Percentiles rank a stretch among this genome's conserved stretches.
Evolutionary conservation across 1,140 invertebrate species (phyloP).

Genomic region (Portunus trituberculatus): DNA sequence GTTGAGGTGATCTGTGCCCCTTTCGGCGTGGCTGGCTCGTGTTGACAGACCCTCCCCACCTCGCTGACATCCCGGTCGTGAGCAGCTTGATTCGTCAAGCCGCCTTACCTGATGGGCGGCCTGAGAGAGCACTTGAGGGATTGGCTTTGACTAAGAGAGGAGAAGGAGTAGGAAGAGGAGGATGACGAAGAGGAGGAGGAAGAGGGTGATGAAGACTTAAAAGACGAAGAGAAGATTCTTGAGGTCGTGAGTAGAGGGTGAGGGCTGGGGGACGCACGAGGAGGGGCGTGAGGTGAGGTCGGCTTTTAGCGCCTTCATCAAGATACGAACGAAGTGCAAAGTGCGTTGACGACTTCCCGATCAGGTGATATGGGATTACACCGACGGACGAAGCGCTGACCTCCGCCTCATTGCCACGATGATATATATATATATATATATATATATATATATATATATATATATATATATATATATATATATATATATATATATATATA

Average conservation of each 20-base stretch:
- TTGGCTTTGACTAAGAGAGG: background rate
- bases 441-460: constrained; percentile 55
- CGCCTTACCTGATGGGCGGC: background rate
- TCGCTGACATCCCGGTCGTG: background rate
- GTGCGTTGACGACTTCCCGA: constrained; percentile 36
- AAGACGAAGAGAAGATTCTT: no score
- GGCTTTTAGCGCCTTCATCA: constrained; percentile 39
- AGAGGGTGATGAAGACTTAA: no score
- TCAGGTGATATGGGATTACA: constrained; percentile 14
- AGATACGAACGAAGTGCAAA: constrained; percentile 40
- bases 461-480: constrained; percentile 59
- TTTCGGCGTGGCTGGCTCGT: background rate
- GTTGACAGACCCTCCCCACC: background rate
- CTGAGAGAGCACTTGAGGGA: background rate
- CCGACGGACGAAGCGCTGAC: background rate
- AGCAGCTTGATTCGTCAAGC: background rate
- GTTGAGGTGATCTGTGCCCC: background rate
- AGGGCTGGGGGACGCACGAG: background rate
- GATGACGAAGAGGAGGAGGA: no score
- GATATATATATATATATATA: constrained; percentile 45
- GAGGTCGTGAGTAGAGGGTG: background rate
- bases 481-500: constrained; percentile 41
- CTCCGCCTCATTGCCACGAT: background rate
- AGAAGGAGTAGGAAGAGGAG: background rate
- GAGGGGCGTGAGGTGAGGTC: background rate